Percentiles rank a stretch among this genome's conserved stretches.
phyloP scores from a whole-genome alignment of 2,113 vertebrate genomes.

The Erythrocebus patas region DNA sequence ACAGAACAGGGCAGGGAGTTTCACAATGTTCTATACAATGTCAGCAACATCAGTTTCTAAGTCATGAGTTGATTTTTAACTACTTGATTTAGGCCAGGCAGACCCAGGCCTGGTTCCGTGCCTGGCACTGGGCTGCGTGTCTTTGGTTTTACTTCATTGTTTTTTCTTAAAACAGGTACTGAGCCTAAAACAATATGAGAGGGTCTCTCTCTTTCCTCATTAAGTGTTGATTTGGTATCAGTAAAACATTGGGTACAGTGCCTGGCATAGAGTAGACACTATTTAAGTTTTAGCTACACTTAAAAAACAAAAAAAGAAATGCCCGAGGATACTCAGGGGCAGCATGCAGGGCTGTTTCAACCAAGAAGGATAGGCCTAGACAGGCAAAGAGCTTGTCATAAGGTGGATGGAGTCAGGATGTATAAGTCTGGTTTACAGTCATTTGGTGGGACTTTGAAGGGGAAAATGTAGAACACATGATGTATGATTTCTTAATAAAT shows the following conservation, averaged over 20 bases:
- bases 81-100: too few species aligned
- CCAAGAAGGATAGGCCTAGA: too few species aligned
- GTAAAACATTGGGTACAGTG: neutral
- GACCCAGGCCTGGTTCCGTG: too few species aligned
- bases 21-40: too few species aligned
- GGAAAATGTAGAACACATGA: neutral
- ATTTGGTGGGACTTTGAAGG: neutral
- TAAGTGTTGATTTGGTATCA: neutral
- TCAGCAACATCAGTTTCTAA: too few species aligned
- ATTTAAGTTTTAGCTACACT: neutral
- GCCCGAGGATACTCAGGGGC: neutral
- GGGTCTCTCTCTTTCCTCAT: too few species aligned
- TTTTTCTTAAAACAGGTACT: too few species aligned
- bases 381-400: neutral
- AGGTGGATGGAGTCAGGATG: neutral
- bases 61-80: too few species aligned
- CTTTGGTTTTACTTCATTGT: too few species aligned
- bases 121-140: too few species aligned
- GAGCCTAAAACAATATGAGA: too few species aligned
- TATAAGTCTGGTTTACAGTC: neutral
- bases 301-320: neutral
- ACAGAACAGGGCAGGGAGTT: too few species aligned
- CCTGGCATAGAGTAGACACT: neutral
- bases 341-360: neutral
- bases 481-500: neutral